Conservation (phyloP, 2,888 invertebrate species). For the Hirtodrosophila alboralis region DNA sequence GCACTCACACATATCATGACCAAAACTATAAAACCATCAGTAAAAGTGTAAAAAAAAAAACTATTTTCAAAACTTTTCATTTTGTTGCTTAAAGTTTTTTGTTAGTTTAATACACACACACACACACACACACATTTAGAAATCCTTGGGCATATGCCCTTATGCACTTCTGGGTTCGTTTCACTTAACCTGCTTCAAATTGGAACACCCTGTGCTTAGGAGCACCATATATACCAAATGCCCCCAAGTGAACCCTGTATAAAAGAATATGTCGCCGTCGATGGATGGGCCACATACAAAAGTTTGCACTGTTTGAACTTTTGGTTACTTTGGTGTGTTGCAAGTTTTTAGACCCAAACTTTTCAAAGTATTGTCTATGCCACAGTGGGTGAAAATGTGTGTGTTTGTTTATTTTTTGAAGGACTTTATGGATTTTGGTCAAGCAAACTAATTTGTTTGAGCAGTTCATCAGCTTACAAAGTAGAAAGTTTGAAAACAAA, state of each 20-base stretch:
- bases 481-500: conserved; percentile 33
- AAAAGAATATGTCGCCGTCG: conserved; percentile 59
- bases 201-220: conserved; percentile 24
- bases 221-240: conserved; percentile 11
- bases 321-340: conserved; percentile 60
- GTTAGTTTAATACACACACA: conserved; percentile 45
- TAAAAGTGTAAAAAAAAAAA: conserved; percentile 4
- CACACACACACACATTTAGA: background rate
- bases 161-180: conserved; percentile 59
- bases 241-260: conserved; percentile 13
- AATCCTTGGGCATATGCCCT: conserved; percentile 34
- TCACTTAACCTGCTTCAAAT: conserved; percentile 65
- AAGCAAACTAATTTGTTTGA: conserved; percentile 55
- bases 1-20: too few relatives aligned
- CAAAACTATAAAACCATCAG: background rate
- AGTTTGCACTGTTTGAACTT: conserved; percentile 67
- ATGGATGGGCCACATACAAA: conserved; percentile 52
- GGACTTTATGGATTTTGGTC: conserved; percentile 40
- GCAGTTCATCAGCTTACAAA: conserved; percentile 41
- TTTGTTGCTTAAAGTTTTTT: conserved; percentile 63
- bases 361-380: conserved; percentile 34
- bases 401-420: conserved; percentile 1
- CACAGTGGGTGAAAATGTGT: conserved; percentile 4
- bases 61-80: conserved; percentile 65
- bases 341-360: conserved; percentile 55